Conservation (phyloP, 2,888 invertebrate genomes). For the Drosophila kanekoi region DNA sequence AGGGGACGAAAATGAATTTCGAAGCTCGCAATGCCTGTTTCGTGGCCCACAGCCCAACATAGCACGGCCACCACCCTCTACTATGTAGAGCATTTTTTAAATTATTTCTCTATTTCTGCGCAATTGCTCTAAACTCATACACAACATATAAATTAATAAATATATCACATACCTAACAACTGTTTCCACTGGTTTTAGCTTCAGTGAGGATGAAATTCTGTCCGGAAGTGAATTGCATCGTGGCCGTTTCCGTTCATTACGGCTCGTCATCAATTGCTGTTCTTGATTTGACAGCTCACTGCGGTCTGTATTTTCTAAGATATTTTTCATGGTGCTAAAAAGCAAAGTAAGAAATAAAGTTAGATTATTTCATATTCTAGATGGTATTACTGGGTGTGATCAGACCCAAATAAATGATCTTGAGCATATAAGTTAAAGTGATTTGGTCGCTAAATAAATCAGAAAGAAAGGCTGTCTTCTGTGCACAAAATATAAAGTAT, state of each 20-base stretch:
- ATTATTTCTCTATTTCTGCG: too few species aligned
- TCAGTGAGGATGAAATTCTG: slow-evolving; percentile 47
- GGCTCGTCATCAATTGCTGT: background rate
- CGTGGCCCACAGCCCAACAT: too few species aligned
- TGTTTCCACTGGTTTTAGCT: slow-evolving; percentile 23
- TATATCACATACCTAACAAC: slow-evolving; percentile 33
- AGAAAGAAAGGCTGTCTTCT: too few species aligned
- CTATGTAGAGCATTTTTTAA: too few species aligned
- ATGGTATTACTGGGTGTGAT: background rate
- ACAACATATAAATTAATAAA: background rate
- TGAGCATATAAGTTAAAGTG: background rate
- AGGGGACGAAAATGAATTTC: too few species aligned
- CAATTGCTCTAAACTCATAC: too few species aligned
- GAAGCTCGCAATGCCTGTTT: too few species aligned
- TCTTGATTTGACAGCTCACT: background rate
- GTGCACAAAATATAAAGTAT: too few species aligned
- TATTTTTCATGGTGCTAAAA: slow-evolving; percentile 12
- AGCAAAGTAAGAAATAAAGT: slow-evolving; percentile 3
- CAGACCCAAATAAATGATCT: background rate
- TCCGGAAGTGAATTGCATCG: slow-evolving; percentile 77
- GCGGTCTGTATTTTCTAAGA: background rate
- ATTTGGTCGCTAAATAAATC: too few species aligned
- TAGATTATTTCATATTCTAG: background rate
- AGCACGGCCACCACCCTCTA: too few species aligned
- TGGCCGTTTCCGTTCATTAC: slow-evolving; percentile 35